Percentiles rank a stretch among this genome's conserved stretches.
phyloP scores from a whole-genome alignment of 2,888 invertebrate genomes.

The Ditula angustiorana region DNA sequence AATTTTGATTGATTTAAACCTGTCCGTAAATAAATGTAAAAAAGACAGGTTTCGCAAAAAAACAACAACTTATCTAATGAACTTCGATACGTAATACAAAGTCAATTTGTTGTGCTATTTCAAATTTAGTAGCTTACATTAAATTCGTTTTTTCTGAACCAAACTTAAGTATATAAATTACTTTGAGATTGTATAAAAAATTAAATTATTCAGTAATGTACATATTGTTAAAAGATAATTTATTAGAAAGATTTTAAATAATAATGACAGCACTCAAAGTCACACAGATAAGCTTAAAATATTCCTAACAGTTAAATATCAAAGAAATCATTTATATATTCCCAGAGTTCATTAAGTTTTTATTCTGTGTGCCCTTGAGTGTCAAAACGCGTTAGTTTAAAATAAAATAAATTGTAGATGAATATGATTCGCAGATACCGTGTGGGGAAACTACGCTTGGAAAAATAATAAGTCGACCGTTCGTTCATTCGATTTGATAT shows the following conservation, averaged over 20 bases:
- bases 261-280: conserved; percentile 23
- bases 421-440: conserved; percentile 70
- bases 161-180: background rate
- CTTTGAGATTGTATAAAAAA: background rate
- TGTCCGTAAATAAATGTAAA: background rate
- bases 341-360: background rate
- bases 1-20: too few species aligned
- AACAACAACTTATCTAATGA: background rate
- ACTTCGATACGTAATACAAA: background rate
- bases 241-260: conserved; percentile 51
- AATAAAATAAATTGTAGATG: conserved; percentile 46
- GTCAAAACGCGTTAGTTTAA: conserved; percentile 15
- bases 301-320: conserved; percentile 36
- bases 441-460: conserved; percentile 86
- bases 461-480: conserved; percentile 77
- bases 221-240: conserved; percentile 26
- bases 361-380: conserved; percentile 16
- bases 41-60: background rate
- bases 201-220: conserved; percentile 10
- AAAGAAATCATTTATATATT: conserved; percentile 39
- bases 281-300: conserved; percentile 35
- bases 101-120: background rate
- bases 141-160: background rate
- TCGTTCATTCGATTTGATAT: conserved; percentile 66
- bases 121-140: background rate